Conservation (phyloP, 2,113 vertebrate genomes). For the Steatornis caripensis region DNA sequence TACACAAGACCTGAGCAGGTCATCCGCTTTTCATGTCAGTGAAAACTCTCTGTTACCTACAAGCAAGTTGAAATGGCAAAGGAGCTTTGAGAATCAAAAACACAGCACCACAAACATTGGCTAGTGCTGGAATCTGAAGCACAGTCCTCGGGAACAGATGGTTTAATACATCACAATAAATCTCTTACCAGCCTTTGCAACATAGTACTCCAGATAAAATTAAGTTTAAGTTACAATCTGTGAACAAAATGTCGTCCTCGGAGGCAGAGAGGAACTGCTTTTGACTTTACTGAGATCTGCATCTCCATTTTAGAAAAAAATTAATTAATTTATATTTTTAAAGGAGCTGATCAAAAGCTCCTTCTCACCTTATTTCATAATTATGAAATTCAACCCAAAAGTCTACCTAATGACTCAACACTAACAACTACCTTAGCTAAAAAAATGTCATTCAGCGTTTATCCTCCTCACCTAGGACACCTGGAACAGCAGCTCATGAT, state of each 20-base stretch:
- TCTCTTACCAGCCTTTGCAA: constrained; percentile 51
- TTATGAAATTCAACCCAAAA: background rate
- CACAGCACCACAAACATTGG: background rate
- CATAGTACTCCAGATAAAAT: constrained; percentile 53
- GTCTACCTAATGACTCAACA: background rate
- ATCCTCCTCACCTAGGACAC: background rate
- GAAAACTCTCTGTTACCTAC: background rate
- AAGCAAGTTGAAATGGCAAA: constrained; percentile 19
- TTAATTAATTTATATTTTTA: background rate
- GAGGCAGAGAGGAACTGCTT: background rate
- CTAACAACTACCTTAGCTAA: background rate
- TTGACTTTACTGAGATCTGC: background rate
- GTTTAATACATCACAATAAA: constrained; percentile 69
- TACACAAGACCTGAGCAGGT: background rate
- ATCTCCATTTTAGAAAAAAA: background rate
- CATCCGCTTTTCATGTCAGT: constrained; percentile 30
- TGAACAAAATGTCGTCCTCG: constrained; percentile 25
- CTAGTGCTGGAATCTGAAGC: constrained; percentile 31
- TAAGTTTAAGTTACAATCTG: constrained; percentile 53
- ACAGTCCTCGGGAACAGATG: constrained; percentile 68
- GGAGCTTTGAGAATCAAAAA: constrained; percentile 24
- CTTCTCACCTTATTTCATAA: background rate
- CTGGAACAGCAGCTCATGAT: background rate
- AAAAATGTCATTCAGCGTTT: background rate
- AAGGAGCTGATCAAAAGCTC: background rate